Conservation (phyloP, 2,797 vertebrate genomes). For the Threskiornis aethiopicus region DNA sequence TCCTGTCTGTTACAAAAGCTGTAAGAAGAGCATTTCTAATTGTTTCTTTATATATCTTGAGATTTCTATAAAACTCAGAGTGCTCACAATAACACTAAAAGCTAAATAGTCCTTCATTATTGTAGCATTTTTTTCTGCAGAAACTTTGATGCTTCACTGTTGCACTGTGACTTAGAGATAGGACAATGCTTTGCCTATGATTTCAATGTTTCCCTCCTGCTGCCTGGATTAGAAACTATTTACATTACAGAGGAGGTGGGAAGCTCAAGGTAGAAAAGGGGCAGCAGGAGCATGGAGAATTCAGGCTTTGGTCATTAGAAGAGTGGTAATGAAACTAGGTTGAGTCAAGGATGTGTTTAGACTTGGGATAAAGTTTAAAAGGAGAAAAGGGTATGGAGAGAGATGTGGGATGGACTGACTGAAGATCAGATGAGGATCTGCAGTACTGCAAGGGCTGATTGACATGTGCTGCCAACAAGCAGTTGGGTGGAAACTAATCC, state of each 20-base stretch:
- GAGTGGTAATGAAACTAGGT: neutral
- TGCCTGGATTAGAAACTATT: neutral
- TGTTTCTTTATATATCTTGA: neutral
- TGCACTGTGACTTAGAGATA: neutral
- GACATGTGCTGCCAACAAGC: neutral
- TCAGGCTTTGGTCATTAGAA: neutral
- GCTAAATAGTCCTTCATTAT: neutral
- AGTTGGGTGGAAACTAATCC: neutral
- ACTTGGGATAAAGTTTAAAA: neutral
- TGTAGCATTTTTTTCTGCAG: neutral
- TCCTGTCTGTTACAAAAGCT: conserved; percentile 88
- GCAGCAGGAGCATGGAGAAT: neutral
- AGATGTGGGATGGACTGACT: neutral
- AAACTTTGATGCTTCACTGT: neutral
- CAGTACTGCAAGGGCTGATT: neutral
- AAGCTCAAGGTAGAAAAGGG: neutral
- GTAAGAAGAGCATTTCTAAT: conserved; percentile 77
- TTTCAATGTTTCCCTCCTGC: neutral
- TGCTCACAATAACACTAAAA: neutral
- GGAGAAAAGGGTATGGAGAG: neutral
- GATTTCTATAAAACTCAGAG: neutral
- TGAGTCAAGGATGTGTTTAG: neutral
- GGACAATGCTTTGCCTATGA: neutral
- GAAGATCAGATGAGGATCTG: neutral
- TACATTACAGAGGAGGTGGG: neutral